These are phyloP conservation scores for Dendrolimus houi DNA, from an alignment of 2,888 invertebrate genomes.

Conservation along the genomic window DNA sequence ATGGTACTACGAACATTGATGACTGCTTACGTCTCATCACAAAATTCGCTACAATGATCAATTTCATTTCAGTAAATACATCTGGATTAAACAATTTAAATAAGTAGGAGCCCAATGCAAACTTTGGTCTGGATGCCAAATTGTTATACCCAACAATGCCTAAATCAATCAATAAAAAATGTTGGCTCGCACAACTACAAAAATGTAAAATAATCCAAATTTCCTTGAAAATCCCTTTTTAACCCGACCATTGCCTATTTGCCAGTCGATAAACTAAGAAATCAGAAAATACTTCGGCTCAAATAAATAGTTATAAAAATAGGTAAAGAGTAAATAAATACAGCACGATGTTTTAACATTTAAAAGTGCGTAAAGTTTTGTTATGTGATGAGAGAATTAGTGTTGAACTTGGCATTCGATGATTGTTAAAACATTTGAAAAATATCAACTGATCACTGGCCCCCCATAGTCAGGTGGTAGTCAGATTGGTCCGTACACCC, in stretches of 20 bases:
- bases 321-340: constrained; percentile 31
- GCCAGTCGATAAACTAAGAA: constrained; percentile 21
- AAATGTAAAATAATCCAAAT: neutral
- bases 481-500: no score
- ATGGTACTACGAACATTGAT: no score
- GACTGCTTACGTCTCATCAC: no score
- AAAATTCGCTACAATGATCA: no score
- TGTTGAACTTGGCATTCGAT: neutral
- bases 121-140: no score
- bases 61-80: no score
- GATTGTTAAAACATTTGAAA: neutral
- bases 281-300: constrained; percentile 20
- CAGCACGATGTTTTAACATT: constrained; percentile 7
- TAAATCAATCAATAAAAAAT: no score
- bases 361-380: neutral
- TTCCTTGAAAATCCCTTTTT: constrained; percentile 14
- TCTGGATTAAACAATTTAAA: no score
- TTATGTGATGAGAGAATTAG: neutral
- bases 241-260: constrained; percentile 26
- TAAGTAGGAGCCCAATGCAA: no score
- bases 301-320: constrained; percentile 45
- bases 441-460: neutral
- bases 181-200: no score
- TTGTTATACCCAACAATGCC: no score
- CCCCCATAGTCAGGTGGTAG: no score